Evolutionary conservation across 1,140 invertebrate species (phyloP), one percentile per base, ranked within the genome.

Genomic region (Piezodorus guildinii): DNA sequence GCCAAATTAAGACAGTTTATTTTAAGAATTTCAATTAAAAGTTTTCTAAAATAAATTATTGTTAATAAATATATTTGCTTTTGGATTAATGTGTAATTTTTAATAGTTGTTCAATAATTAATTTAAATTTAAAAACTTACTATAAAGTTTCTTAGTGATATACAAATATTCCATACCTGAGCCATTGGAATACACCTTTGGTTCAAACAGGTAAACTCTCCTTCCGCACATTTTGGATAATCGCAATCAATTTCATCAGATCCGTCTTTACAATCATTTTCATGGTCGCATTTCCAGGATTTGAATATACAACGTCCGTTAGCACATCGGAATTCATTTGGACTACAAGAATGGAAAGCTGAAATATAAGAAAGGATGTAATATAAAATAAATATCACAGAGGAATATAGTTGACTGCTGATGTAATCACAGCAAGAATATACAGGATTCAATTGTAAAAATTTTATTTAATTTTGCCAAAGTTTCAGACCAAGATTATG

Each of bases 251-350:
- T 78, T 75, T 98, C 94, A 73, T 97, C 94, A 21, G 88, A 91
- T 0, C 86, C 85, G 72, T 98, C 90, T 69, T 91, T 87, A 74
- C 94, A 98, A 70, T 98, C 94, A 71, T 98, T 95, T 78, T 88
- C 94, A 73, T 90, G 87, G 75, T 94, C 92, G 72, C 93, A 95
- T 73, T 91, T 90, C 93, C 91, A 96, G 0, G 90, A 88, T 70
- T 90, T 90, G 71, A 95, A 94, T 66, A 98, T 96, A 71, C 95
- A 97, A 2, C 94, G 81, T 0, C 91, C 93, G 72, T 97, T 97
- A 61, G 86, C 85, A 76, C 95, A 98, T 23, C 91, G 82, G 80
- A 95, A 97, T 74, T 97, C 92, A 70, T 89, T 92, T 0, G 87
- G 81, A 21, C 87, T 90, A 73, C 94, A 98, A 0, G 91, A 94